Percentiles rank a stretch among this genome's conserved stretches.
These are phyloP conservation scores for Xanthostigma xanthostigma DNA, from an alignment of 2,888 invertebrate species.

Conservation along the genomic window DNA sequence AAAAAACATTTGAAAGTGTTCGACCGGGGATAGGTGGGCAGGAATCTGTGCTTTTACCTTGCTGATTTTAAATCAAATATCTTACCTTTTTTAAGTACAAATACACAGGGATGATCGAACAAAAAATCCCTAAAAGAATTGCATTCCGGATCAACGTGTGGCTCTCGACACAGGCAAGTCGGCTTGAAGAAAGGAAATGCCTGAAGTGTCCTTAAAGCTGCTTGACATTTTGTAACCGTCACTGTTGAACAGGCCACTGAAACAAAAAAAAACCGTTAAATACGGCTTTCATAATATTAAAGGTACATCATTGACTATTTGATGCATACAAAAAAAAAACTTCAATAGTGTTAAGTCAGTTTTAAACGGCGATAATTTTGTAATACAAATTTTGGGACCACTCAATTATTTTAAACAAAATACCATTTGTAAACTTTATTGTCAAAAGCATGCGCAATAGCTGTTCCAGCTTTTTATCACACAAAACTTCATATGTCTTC, in stretches of 20 bases:
- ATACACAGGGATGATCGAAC: slow-evolving; percentile 86
- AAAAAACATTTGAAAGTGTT: not conserved
- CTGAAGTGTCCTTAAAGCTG: slow-evolving; percentile 74
- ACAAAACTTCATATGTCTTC: too few species aligned
- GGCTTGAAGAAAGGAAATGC: slow-evolving; percentile 88
- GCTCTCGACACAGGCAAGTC: slow-evolving; percentile 82
- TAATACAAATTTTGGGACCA: too few species aligned
- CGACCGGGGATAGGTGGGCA: not conserved
- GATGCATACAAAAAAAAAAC: too few species aligned
- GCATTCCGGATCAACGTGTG: slow-evolving; percentile 80
- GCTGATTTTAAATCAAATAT: slow-evolving; percentile 2
- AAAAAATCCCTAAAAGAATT: slow-evolving; percentile 86
- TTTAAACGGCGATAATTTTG: too few species aligned
- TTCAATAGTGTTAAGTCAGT: too few species aligned
- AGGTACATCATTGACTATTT: too few species aligned
- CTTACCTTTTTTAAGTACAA: slow-evolving; percentile 78
- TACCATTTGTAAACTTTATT: too few species aligned
- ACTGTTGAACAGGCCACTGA: slow-evolving; percentile 86
- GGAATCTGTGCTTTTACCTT: too few species aligned
- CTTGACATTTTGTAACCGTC: slow-evolving; percentile 86
- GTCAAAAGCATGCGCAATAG: too few species aligned
- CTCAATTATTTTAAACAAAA: too few species aligned
- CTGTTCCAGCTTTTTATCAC: too few species aligned
- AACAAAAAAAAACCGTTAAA: slow-evolving; percentile 26
- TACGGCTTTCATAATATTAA: too few species aligned